Percentiles rank a stretch among this genome's conserved stretches.
Evolutionary conservation across 2,888 invertebrate species (phyloP).

Genomic region (Lasius platythorax): DNA sequence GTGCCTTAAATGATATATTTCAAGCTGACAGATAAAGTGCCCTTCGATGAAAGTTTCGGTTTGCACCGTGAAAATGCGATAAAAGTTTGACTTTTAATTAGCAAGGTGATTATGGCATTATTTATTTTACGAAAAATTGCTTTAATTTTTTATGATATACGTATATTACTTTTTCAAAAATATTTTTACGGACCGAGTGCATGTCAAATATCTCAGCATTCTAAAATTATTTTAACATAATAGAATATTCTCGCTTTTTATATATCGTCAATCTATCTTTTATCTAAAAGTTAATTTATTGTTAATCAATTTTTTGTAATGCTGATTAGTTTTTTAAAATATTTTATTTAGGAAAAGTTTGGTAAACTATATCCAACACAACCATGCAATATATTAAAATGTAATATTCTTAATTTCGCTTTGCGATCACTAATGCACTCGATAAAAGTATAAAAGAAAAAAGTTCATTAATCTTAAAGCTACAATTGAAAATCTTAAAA

Average conservation of each 20-base stretch:
- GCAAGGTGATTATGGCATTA: not conserved
- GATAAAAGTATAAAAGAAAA: not conserved
- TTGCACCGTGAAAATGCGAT: not conserved
- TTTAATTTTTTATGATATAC: not conserved
- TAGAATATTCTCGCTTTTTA: not conserved
- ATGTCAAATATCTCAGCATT: not conserved
- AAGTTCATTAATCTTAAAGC: not conserved
- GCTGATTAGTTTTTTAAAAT: not conserved
- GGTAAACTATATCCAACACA: not conserved
- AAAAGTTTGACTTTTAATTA: not conserved
- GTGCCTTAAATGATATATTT: constrained; percentile 49
- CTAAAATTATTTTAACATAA: not conserved
- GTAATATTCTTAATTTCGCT: not conserved
- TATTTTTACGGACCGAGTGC: not conserved
- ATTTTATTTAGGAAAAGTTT: not conserved
- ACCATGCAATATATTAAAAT: not conserved
- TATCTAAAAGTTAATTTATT: not conserved
- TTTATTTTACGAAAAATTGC: not conserved
- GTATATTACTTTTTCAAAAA: not conserved
- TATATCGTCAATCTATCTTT: not conserved
- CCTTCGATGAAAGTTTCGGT: constrained; percentile 32
- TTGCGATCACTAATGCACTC: not conserved
- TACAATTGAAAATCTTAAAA: not conserved
- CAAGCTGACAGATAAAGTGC: constrained; percentile 36
- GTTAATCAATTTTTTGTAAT: not conserved